Base-by-base conservation (phyloP, 2,888 invertebrate species). In the Pterostichus madidus region DNA sequence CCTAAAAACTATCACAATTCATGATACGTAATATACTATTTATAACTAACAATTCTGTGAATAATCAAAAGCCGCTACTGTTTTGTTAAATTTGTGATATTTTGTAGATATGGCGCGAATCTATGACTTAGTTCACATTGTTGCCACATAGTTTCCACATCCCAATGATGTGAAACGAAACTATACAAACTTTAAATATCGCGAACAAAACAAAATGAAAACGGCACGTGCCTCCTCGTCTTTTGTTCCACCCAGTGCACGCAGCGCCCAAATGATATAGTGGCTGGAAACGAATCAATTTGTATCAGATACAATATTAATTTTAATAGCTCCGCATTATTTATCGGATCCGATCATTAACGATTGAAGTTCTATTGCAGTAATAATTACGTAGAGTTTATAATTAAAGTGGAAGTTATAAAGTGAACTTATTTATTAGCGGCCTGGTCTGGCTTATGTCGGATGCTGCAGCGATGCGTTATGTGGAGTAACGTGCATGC, bases 361-460 rank as follows among this genome's bases (percentile, higher is more conserved):
- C 49, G 73, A 73, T 73, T 73, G 49, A 49, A 77, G 35, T 77
- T 77, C 49, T 15, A 13, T 77, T 77, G 77, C 77, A 35, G 77
- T 53, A 53, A 77, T 77, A 77, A 77, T 77, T 53, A 77, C 56
- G 53, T 15, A 64, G 53, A 39, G 32, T 77, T 77, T 77, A 77
- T 77, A 77, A 77, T 77, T 77, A 56, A 77, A 77, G 77, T 77
- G 77, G 77, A 77, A 56, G 77, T 77, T 35, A 77, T 77, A 77
- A 77, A 77, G 77, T 77, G 75, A 77, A 53, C 77, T 53, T 77
- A 77, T 77, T 77, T 53, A 77, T 53, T 77, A 77, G 49, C 56
- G n/a, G 32, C 0, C 56, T 56, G 39, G 39, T 24, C 52, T 52
- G 52, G 13, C n/a, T 15, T 15, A 15, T n/a, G n/a, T n/a, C 53